Conservation (phyloP, 2,888 invertebrate genomes). For the Apocheima hispidaria region DNA sequence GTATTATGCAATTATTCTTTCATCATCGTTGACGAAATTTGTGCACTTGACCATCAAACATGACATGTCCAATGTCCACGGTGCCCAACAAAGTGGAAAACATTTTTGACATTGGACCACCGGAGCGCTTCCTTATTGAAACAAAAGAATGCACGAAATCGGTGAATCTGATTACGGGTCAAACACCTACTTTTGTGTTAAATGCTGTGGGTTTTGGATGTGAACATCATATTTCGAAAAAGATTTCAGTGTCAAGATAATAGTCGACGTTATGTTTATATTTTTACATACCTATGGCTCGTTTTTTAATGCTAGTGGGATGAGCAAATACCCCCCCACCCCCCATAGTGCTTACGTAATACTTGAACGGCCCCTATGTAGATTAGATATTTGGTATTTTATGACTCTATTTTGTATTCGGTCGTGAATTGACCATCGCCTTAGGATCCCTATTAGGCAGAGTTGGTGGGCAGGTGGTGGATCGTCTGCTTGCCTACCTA, state of each 20-base stretch:
- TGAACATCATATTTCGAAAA: conserved; percentile 7
- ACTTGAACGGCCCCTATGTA: too few relatives aligned
- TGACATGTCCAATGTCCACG: conserved; percentile 20
- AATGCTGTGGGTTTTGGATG: conserved; percentile 1
- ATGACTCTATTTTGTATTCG: neutral
- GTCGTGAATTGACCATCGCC: neutral
- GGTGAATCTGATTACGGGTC: conserved; percentile 34
- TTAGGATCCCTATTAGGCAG: neutral
- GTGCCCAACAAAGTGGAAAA: conserved; percentile 32
- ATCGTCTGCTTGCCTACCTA: conserved; percentile 48
- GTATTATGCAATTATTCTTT: neutral
- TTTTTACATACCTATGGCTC: neutral
- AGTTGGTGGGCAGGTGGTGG: conserved; percentile 43
- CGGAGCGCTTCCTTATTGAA: conserved; percentile 39
- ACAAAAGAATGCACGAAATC: conserved; percentile 37
- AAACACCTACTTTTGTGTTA: conserved; percentile 33
- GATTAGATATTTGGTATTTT: too few relatives aligned
- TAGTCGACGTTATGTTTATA: neutral
- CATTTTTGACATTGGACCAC: conserved; percentile 41
- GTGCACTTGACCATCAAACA: conserved; percentile 41
- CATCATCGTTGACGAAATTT: conserved; percentile 23
- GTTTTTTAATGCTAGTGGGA: too few relatives aligned
- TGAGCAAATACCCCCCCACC: too few relatives aligned
- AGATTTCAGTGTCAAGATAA: conserved; percentile 1
- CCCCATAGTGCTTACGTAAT: too few relatives aligned